Base-by-base conservation (phyloP, 2,797 vertebrate species). In the Vespertilio murinus region DNA sequence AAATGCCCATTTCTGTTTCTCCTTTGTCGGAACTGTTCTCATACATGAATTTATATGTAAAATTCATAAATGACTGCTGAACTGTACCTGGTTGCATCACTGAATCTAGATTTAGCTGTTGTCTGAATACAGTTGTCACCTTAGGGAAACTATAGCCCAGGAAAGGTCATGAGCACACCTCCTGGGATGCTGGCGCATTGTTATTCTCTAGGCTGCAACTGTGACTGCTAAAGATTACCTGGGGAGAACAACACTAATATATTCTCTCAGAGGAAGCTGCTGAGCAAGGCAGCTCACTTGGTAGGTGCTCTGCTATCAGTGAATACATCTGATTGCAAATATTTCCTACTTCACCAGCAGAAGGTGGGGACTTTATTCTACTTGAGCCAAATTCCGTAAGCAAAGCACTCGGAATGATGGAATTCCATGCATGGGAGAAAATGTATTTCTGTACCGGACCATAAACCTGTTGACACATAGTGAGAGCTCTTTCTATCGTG, bases 41-140 rank as follows among this genome's bases (percentile, higher is more conserved):
- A 25, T 91, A 28, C 16, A 12, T 65, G 20, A 8, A 64, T 86
- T 88, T 83, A 14, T 56, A 64, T 83, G 49, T 77, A 84, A 80
- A 94, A 96, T 92, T 92, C 38, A 70, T n/a, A 78, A 95, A 40
- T 56, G 71, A 49, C 38, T 74, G 38, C 52, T 93, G 61, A 91
- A 35, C 47, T 95, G 49, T 81, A 23, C 8, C 18, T 80, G 75
- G 17, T 73, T 95, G 40, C 13, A 71, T 82, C 14, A 56, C 64
- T 35, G 52, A 85, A 61, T 93, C 61, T 78, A 88, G 33, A 77
- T 70, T 83, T 75, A 69, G 69, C 49, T 93, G 47, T 67, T 65
- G 12, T 17, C 85, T 78, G 61, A 88, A 54, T 80, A 45, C 45
- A 33, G 13, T 52, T 87, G 67, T 95, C 52, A 28, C 67, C 78